Base-by-base conservation (phyloP, 2,888 invertebrate genomes). In the Leptothorax acervorum region DNA sequence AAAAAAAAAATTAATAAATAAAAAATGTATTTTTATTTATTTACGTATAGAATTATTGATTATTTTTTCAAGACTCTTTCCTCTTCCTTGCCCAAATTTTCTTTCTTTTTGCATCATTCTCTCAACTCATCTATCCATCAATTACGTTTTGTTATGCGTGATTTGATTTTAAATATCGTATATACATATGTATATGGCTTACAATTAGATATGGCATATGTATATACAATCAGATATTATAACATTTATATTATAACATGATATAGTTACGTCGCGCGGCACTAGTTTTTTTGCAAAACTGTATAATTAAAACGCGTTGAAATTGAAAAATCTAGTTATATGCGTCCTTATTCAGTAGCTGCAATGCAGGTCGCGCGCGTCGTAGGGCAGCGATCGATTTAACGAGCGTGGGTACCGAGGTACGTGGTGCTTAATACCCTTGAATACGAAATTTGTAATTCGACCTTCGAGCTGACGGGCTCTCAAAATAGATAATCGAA, bases 291-390 rank as follows among this genome's bases (percentile, higher is more conserved):
- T 28, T n/a, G 35, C 35, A 45, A 74, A 84, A 82, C 83, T 71
- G 65, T 70, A 57, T 71, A 86, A 88, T 84, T 82, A 74, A 85
- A 73, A 51, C 70, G 45, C 35, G 18, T 57, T 57, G 83, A 82
- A 89, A 89, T 90, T 88, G 89, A 86, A 88, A 90, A 81, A 89
- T 91, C 86, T 83, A 78, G 63, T 82, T 79, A 85, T 71, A 62
- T 62, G 63, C 15, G 82, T 62, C 66, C 73, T 75, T 76, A 71
- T 83, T 71, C 84, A 62, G 78, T 83, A 83, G 76, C 90, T 86
- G 90, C 90, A 90, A 86, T 90, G 90, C 90, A 89, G 90, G 83
- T 90, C 85, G 89, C 84, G 82, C 85, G 89, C 84, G 82, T 78
- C 70, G 78, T 90, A 85, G 86, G 84, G 83, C 82, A 60, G 83